Evolutionary conservation across 2,888 invertebrate genomes (phyloP), one percentile per base, ranked within the genome.

Genomic region (Drosophila ochracea): DNA sequence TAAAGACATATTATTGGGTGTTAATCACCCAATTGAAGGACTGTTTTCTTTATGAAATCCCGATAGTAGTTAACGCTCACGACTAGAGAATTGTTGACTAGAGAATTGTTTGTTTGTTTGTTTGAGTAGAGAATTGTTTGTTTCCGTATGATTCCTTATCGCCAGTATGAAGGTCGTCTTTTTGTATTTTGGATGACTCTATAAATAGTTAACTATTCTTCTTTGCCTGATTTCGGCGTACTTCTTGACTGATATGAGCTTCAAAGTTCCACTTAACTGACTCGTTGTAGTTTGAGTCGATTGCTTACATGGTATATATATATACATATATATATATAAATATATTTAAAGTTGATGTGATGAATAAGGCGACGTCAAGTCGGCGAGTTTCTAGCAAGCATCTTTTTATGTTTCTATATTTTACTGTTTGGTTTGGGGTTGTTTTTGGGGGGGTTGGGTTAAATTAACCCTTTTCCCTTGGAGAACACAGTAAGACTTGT

Each of bases 401-500:
- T 67, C 61, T 68, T 37, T 64, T 53, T 54, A 37, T 54, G 28
- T 58, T 50, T 63, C 31, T 67, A 47, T 52, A 30, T 58, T 41
- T 43, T 25, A 10, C 10, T 25, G 19, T 28, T 28, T 55, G 35
- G 55, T n/a, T 16, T 68, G 54, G 25, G 33, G 13, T 58, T 57
- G 57, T 25, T n/a, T 21, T 39, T 58, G 47, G 54, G 37, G 37
- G 37, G 25, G 28, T 31, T 33, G 35, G 21, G 10, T 33, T 61
- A 71, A 81, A 75, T 69, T 68, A 76, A 85, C 80, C 82, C 84
- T 72, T 74, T 85, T 78, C 68, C 67, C 65, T 71, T 69, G 61
- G 58, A 64, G 72, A 52, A 53, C 65, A 5, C 78, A 70, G 65
- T 62, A 59, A 65, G 68, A 65, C 81, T 80, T 79, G 78, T 91